Evolutionary conservation across 1,140 invertebrate genomes (phyloP), one percentile per base, ranked within the genome.

Genomic region (Luehdorfia chinensis): DNA sequence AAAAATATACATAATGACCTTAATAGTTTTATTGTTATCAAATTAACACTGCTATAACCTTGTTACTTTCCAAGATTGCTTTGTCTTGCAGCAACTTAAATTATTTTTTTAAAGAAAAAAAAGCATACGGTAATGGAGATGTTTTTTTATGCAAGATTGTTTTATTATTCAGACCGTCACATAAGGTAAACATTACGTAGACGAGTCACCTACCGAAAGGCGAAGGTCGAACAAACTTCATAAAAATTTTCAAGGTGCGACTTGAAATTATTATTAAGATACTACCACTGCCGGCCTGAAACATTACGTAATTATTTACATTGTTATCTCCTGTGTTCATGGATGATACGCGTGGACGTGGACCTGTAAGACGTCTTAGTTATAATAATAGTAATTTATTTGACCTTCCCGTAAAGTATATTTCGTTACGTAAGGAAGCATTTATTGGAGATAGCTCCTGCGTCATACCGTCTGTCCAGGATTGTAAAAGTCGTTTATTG

Each of bases 201-300:
- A 12, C 25, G 34, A 68, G 65, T 69, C 64, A 66, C 53, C 56
- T 16, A 34, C 58, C 37, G 45, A 67, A 59, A 64, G 58, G 50
- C 51, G 69, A 75, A 76, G 73, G 69, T 68, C 68, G 58, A 54
- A 55, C 61, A 68, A 70, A 62, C 59, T 63, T 67, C 46, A 53
- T 60, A 68, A 71, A 71, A 71, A 63, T 61, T 65, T 56, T 23
- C 37, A 48, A 45, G 47, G 41, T 44, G 32, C 52, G 45, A 44
- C 45, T 62, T 66, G 41, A 64, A 64, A 55, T 65, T 58, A 53
- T 65, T 62, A 69, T 59, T 60, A 59, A 52, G 39, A 19, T 33
- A 52, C 15, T 16, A 41, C 48, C n/a, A 37, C 11, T 13, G 47
- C 50, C 47, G 51, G 47, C 36, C 50, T 16, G 13, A 49, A 19